A percentile compares a stretch with the other conserved stretches of the same genome.
Conservation (phyloP, 37 sponge, comb jelly and placozoan genomes). For the Diacarnus erythraeanus region DNA sequence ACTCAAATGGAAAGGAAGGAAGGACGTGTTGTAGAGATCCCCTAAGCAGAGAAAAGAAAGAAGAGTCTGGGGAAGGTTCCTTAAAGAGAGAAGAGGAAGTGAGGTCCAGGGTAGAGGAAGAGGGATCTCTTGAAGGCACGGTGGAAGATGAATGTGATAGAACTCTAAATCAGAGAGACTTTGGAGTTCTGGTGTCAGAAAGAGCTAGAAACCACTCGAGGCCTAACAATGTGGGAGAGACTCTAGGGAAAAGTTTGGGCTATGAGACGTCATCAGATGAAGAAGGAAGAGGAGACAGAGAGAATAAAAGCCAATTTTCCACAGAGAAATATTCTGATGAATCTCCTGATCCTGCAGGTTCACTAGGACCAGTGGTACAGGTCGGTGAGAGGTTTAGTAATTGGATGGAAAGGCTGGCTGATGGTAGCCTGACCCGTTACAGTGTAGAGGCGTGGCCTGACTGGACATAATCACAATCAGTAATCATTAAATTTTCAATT, state of each 20-base stretch:
- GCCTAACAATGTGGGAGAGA: neutral
- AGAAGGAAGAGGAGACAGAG: too few species aligned
- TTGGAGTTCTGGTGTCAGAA: too few species aligned
- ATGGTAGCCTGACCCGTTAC: slow-evolving; percentile 48
- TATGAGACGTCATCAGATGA: too few species aligned
- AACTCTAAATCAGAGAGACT: too few species aligned
- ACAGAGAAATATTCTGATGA: neutral
- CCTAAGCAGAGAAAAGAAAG: neutral
- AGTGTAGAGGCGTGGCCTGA: slow-evolving; percentile 37
- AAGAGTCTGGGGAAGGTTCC: neutral
- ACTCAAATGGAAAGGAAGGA: neutral
- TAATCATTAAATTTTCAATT: neutral
- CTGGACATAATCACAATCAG: slow-evolving; percentile 3
- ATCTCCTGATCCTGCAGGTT: neutral
- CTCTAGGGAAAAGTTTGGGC: too few species aligned
- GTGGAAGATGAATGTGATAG: neutral
- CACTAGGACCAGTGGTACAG: neutral
- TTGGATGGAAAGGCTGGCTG: slow-evolving; percentile 57
- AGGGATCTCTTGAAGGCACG: neutral
- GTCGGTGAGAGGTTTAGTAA: neutral
- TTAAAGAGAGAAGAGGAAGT: neutral
- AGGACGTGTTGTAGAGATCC: neutral
- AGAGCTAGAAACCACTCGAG: neutral
- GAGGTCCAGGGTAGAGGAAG: neutral
- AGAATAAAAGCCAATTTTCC: neutral